Evolutionary conservation across 2,113 vertebrate genomes (phyloP).

Genomic region (Ciconia maguari): DNA sequence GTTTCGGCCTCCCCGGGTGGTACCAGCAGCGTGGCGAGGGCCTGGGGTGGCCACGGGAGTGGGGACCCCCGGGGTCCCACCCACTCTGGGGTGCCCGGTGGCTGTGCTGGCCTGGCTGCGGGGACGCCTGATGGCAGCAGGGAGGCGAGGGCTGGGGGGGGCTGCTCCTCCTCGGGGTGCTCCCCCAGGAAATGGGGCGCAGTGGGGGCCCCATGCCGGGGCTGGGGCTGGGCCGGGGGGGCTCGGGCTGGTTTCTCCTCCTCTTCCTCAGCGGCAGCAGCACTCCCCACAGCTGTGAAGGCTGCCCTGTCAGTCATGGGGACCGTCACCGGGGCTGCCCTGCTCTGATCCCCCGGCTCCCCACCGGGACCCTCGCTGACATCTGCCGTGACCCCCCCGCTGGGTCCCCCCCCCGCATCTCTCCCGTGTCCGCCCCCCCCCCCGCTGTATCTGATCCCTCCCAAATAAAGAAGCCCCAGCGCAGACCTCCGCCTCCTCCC

Average conservation of each 20-base stretch:
- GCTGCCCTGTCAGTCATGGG: background rate
- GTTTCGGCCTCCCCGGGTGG: accelerated
- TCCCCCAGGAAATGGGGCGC: background rate
- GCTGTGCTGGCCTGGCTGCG: background rate
- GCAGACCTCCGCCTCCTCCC: too few relatives aligned
- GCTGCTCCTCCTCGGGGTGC: background rate
- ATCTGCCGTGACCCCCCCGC: background rate
- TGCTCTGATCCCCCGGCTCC: background rate
- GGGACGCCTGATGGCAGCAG: background rate
- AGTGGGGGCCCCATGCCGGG: background rate
- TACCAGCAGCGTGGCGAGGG: background rate
- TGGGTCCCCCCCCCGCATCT: background rate
- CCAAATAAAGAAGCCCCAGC: too few relatives aligned
- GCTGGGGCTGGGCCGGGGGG: background rate
- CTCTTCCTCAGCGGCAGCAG: background rate
- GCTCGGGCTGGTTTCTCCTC: background rate
- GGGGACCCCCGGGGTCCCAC: background rate
- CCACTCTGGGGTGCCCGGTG: background rate
- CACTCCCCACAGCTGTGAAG: background rate
- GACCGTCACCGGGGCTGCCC: background rate
- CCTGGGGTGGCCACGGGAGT: background rate
- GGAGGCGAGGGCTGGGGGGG: background rate
- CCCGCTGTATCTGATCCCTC: background rate
- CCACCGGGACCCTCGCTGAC: background rate
- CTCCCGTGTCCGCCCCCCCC: background rate